These are phyloP conservation scores for Setophaga coronata DNA, from an alignment of 2,113 vertebrate genomes.

Conservation along the genomic window DNA sequence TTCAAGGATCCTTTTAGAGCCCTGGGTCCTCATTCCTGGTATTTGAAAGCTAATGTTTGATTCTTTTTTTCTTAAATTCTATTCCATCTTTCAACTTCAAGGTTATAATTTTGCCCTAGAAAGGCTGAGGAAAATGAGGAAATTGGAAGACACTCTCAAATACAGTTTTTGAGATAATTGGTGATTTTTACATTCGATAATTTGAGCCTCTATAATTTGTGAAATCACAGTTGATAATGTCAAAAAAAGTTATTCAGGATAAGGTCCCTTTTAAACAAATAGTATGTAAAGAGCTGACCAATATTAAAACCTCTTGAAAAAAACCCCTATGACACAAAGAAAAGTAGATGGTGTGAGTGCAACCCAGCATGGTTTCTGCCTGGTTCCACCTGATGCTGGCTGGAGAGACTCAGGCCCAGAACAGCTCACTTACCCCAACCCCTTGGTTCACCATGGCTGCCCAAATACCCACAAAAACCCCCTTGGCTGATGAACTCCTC, in stretches of 20 bases:
- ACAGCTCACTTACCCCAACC: neutral
- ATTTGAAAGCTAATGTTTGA: neutral
- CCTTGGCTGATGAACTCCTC: neutral
- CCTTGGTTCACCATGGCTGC: neutral
- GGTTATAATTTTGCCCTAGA: neutral
- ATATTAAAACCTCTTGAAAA: neutral
- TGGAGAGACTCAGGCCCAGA: neutral
- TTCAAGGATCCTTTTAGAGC: neutral
- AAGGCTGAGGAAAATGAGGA: neutral
- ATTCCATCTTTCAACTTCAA: neutral
- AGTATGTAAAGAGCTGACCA: neutral
- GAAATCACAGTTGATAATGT: neutral
- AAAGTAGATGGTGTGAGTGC: neutral
- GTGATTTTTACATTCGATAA: neutral
- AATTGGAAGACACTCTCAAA: neutral
- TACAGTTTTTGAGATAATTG: neutral
- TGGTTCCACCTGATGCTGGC: neutral
- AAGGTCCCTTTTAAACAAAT: neutral
- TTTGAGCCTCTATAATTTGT: neutral
- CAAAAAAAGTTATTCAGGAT: neutral
- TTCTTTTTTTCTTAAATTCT: neutral
- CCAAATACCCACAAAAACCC: neutral
- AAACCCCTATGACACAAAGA: neutral
- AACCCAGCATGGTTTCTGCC: neutral
- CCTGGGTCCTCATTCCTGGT: neutral